Conservation (phyloP, 2,797 vertebrate species). For the Gymnocypris eckloni region DNA sequence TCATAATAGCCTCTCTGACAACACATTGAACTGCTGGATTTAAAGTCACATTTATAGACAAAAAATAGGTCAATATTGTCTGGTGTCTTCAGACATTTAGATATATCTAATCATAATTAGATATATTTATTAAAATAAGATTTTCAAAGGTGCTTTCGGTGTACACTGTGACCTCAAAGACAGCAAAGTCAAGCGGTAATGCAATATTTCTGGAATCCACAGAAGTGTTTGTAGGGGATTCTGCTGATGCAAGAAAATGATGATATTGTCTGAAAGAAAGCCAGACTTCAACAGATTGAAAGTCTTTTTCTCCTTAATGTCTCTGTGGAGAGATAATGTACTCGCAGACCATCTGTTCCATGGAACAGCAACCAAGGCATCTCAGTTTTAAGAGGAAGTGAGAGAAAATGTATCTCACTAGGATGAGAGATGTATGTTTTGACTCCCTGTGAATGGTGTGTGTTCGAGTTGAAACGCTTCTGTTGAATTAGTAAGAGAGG, state of each 20-base stretch:
- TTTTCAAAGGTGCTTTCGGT: constrained; percentile 21
- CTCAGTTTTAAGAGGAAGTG: constrained; percentile 2
- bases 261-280: constrained; percentile 59
- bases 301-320: constrained; percentile 75
- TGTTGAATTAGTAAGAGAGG: constrained; percentile 8
- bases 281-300: constrained; percentile 73
- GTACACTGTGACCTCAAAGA: constrained; percentile 2
- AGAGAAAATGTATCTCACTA: constrained; percentile 16
- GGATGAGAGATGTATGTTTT: constrained; percentile 14
- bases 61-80: not conserved
- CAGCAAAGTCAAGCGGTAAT: not conserved
- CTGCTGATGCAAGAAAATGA: constrained; percentile 43
- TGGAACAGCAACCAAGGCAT: constrained; percentile 65
- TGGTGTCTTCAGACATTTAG: too few relatives aligned
- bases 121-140: not conserved
- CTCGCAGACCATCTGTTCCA: constrained; percentile 76
- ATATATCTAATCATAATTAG: too few relatives aligned
- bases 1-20: not conserved
- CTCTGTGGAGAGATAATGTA: constrained; percentile 71
- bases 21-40: not conserved
- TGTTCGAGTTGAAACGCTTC: not conserved
- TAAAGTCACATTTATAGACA: not conserved
- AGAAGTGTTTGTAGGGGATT: constrained; percentile 14
- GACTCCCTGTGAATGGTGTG: constrained; percentile 3
- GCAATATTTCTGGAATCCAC: constrained; percentile 11